These are phyloP conservation scores for Herminia tarsipennalis DNA, from an alignment of 2,888 invertebrate species.

Conservation along the genomic window DNA sequence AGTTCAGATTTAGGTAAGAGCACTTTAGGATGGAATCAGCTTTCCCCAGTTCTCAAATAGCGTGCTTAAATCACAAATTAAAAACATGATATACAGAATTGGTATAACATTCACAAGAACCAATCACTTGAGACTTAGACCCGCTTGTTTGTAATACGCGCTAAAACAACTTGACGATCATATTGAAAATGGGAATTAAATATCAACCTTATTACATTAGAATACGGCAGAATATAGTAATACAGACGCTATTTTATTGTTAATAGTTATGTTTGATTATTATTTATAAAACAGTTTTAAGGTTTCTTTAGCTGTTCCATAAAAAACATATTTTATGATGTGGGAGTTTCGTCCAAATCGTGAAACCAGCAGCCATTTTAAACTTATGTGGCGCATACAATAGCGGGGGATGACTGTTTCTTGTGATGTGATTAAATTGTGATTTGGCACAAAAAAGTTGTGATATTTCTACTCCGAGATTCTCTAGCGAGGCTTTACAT, in stretches of 20 bases:
- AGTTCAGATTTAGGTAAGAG: conserved; percentile 81
- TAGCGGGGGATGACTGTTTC: conserved; percentile 3
- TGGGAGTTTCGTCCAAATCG: too few relatives aligned
- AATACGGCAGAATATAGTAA: too few relatives aligned
- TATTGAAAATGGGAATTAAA: too few relatives aligned
- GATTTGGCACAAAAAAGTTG: conserved; percentile 41
- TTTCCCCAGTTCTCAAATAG: conserved; percentile 72
- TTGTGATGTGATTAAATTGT: conserved; percentile 14
- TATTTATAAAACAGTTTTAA: too few relatives aligned
- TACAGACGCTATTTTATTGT: too few relatives aligned
- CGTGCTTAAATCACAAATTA: conserved; percentile 60
- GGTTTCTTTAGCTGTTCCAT: too few relatives aligned
- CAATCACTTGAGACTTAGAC: conserved; percentile 4
- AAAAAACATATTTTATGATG: too few relatives aligned
- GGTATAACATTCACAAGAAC: conserved; percentile 57
- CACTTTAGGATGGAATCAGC: conserved; percentile 84
- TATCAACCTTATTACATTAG: too few relatives aligned
- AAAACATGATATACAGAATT: conserved; percentile 59
- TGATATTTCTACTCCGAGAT: conserved; percentile 40
- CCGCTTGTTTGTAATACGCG: background rate
- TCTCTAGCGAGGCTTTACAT: conserved; percentile 26
- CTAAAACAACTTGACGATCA: too few relatives aligned
- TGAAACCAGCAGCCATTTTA: too few relatives aligned
- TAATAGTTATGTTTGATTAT: too few relatives aligned
- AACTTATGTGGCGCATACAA: too few relatives aligned